phyloP scores from a whole-genome alignment of 2,888 invertebrate genomes.

The Cantharis lateralis region DNA sequence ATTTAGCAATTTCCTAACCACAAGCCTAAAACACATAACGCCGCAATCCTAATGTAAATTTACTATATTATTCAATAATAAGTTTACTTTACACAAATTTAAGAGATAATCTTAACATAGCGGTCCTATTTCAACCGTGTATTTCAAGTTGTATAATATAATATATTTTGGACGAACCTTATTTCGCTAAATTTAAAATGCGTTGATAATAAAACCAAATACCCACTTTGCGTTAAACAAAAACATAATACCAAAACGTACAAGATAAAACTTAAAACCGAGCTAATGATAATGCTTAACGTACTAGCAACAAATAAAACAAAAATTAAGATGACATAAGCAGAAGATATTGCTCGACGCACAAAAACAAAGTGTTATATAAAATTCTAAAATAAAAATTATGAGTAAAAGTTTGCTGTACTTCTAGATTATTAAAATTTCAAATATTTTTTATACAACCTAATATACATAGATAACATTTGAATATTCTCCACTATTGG shows the following conservation, averaged over 20 bases:
- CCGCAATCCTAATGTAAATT: constrained; percentile 12
- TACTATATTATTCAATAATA: constrained; percentile 7
- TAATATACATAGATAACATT: no score
- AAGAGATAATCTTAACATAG: neutral
- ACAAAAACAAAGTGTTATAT: neutral
- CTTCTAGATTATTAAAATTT: no score
- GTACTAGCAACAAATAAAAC: neutral
- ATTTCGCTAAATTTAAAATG: neutral
- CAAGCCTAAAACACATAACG: neutral
- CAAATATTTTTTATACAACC: no score
- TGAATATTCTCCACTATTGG: no score
- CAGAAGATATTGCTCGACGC: neutral
- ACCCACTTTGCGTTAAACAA: neutral
- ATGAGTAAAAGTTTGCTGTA: neutral
- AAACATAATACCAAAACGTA: neutral
- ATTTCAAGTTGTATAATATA: neutral
- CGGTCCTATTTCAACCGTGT: neutral
- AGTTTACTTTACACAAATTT: neutral
- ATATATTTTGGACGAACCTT: neutral
- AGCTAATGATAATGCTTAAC: neutral
- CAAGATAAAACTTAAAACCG: neutral
- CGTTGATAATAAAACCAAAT: neutral
- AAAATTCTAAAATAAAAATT: neutral
- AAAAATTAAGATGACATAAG: neutral
- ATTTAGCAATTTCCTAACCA: constrained; percentile 14